Conservation (phyloP, 2,888 invertebrate species). For the Willowsia nigromaculata region DNA sequence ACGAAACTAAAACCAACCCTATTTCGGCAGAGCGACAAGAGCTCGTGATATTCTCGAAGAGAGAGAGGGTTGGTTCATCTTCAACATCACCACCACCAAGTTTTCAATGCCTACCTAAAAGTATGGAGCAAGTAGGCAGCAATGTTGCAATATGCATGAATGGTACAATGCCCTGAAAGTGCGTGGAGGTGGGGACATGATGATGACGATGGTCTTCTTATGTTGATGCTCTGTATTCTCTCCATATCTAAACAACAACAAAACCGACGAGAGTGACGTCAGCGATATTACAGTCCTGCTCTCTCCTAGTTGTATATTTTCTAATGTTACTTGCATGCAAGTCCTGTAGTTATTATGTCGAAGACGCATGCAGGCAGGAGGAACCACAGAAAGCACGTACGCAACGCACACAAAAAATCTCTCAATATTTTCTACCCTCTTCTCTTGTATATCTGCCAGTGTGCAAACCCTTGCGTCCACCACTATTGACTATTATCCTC, state of each 20-base stretch:
- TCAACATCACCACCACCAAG: neutral
- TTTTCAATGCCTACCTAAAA: neutral
- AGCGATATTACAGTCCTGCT: conserved; percentile 46
- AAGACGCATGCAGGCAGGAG: conserved; percentile 19
- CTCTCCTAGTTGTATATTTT: neutral
- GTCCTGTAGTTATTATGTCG: neutral
- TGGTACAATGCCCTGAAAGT: conserved; percentile 73
- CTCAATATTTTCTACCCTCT: neutral
- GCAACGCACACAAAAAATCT: conserved; percentile 52
- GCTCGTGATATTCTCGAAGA: neutral
- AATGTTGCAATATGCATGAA: neutral
- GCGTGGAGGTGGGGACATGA: conserved; percentile 73
- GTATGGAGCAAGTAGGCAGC: conserved; percentile 18
- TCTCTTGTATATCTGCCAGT: neutral
- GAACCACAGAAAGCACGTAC: conserved; percentile 64
- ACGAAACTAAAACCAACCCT: conserved; percentile 42
- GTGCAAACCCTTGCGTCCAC: neutral
- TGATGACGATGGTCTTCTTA: no score
- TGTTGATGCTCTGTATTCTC: conserved; percentile 14
- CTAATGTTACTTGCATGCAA: neutral
- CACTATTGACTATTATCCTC: neutral
- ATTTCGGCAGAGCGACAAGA: neutral
- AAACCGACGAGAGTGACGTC: conserved; percentile 63
- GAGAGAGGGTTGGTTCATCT: conserved; percentile 56
- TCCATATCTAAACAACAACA: conserved; percentile 36